Evolutionary conservation across 2,797 vertebrate species (phyloP), one percentile per base, ranked within the genome.

Genomic region (Heterohyrax brucei): DNA sequence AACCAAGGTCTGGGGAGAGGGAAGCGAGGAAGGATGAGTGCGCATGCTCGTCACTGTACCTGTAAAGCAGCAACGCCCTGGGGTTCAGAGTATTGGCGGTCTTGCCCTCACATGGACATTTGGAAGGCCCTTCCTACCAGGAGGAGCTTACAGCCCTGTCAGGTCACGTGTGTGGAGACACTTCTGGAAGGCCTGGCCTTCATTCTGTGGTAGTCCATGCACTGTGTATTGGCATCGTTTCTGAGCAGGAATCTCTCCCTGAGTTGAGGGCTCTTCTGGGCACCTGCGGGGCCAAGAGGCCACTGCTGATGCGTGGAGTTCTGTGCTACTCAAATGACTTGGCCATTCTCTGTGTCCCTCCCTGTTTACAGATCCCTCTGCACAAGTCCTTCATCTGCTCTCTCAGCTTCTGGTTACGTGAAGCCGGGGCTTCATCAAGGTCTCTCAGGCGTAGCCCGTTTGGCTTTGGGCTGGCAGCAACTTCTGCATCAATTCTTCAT

Each of bases 1-100:
- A 80, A 68, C 19, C 64, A 83, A 95, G 90, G 46, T 56, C 93
- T 33, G 77, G 81, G 72, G n/a, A 84, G 84, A 28, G 61, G 68
- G 66, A 56, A 77, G 56, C 84, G 26, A 39, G 73, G 30, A 26
- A 3, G 9, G 33, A 2, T 46, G 62, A 16, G 44, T 48, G 68
- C 33, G 33, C 10, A 0, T 2, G 0, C 44, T 84, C 8, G 1
- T 61, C 18, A 0, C 48, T n/a, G n/a, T 46, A n/a, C 19, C 8
- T 50, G 53, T 13, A 30, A 30, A 68, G 24, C 56, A 22, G 24
- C 2, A 10, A 2, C 64, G 46, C 0, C 0, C 1, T 3, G 30
- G 30, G 21, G 73, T 39, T 26, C 56, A 14, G 30, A 33, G 12
- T 4, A 6, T 10, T 2, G 13, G 28, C 4, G 1, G 8, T 53